Base-by-base conservation (phyloP, 2,888 invertebrate genomes). In the Galerucella calmariensis region DNA sequence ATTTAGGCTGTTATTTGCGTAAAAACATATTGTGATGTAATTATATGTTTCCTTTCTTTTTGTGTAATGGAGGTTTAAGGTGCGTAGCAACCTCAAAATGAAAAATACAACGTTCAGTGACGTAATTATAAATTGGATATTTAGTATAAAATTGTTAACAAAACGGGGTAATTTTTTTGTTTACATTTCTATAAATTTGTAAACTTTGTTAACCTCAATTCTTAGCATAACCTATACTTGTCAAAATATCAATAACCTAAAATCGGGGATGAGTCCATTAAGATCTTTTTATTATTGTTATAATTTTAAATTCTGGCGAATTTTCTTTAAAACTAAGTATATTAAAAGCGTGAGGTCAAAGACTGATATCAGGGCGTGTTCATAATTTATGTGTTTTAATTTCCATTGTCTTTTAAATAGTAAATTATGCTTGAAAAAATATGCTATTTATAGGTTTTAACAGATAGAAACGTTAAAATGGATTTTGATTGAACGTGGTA, bases 151-250 rank as follows among this genome's bases (percentile, higher is more conserved):
- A 73, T 62, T 44, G 67, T 12, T 51, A 53, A 70, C 65, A 59
- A 61, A 59, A 61, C 68, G 11, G 27, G 11, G 6, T 35, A 53
- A 67, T 69, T 72, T 71, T 78, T 83, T 87, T 87, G 87, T 87
- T 87, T 87, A 87, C 86, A 79, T 85, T 84, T 86, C 86, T 86
- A 79, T 81, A 83, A 85, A 83, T 77, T 81, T 78, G 82, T 85
- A 85, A 86, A 85, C 83, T 83, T 78, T 80, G 79, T 81, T 87
- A 87, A 88, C 87, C 88, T 88, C 87, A 88, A 87, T 84, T 85
- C 84, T 46, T 83, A 75, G 81, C 85, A 86, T 88, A 88, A 88
- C 88, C 88, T 88, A 86, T 65, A 87, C 85, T 85, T 86, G 88
- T 88, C 87, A 88, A 87, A 84, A 80, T 80, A 81, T 81, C 80